A percentile compares a stretch with the other conserved stretches of the same genome.
Evolutionary conservation across 23 tunicate species (phyloP).

Genomic region (Botrylloides violaceus): DNA sequence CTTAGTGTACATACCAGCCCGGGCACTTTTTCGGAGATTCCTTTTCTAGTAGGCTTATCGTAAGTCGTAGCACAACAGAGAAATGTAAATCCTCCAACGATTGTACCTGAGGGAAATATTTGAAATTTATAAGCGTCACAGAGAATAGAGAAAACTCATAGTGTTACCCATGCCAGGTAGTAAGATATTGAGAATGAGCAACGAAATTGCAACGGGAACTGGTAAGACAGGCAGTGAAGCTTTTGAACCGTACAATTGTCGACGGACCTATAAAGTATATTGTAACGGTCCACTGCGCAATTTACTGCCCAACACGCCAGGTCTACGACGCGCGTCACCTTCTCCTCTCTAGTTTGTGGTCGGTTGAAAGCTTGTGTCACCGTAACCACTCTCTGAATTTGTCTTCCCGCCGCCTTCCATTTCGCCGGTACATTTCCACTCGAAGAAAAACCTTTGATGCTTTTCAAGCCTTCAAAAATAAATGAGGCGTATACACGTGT

Average conservation of each 20-base stretch:
- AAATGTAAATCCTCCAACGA: slow-evolving; percentile 56
- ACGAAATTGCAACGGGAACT: slow-evolving; percentile 33
- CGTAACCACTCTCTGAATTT: slow-evolving; percentile 10
- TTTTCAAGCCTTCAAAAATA: not conserved
- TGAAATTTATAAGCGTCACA: not conserved
- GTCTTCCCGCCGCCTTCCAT: slow-evolving; percentile 6
- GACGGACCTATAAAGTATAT: slow-evolving; percentile 9
- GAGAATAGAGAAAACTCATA: not conserved
- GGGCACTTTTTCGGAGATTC: slow-evolving; percentile 35
- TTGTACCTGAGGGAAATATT: slow-evolving; percentile 38
- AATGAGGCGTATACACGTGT: no score
- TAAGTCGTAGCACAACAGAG: slow-evolving; percentile 71
- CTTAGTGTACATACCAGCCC: slow-evolving; percentile 72
- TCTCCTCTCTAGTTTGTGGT: slow-evolving; percentile 13
- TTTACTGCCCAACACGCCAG: no score
- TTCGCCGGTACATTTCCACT: not conserved
- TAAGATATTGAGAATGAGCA: slow-evolving; percentile 44
- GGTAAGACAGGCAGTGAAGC: slow-evolving; percentile 71
- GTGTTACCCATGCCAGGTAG: slow-evolving; percentile 72
- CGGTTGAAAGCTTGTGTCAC: slow-evolving; percentile 16
- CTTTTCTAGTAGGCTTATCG: slow-evolving; percentile 42
- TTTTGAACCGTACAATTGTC: slow-evolving; percentile 52
- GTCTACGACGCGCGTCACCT: no score
- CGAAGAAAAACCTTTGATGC: not conserved
- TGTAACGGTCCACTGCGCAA: no score